Base-by-base conservation (phyloP, 2,113 vertebrate genomes). In the Parus major region DNA sequence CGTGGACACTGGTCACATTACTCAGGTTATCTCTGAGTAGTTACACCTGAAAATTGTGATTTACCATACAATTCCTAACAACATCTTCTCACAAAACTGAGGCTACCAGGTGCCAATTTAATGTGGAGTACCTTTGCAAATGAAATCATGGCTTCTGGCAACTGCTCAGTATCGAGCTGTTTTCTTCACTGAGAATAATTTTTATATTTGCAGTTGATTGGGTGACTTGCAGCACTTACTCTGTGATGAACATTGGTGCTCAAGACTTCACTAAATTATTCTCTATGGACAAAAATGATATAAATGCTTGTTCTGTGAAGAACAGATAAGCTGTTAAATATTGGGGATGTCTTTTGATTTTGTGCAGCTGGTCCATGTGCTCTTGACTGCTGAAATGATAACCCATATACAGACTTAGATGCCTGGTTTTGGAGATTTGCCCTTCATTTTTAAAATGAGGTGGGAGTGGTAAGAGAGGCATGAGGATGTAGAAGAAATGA, bases 1-100 rank as follows among this genome's bases (percentile, higher is more conserved):
- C 4, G 3, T 9, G 36, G 11, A 17, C 28, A 7, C 13, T 24
- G 42, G 8, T 70, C 52, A 8, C 1, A 2, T 11, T 15, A 57
- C 14, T 66, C 11, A 23, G 35, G 14, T 41, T 13, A 21, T 59
- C 41, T 64, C 39, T 5, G 2, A 60, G 55, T 49, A 44, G 11
- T 71, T 50, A 42, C 41, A 13, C 16, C 39, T 10, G 10, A 71
- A 90, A 44, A 5, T 29, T 63, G 21, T 1, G 12, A 39, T 76
- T 88, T 90, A 29, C 21, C 15, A 50, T 87, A 55, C 3, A 10
- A n/a, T 63, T 93, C 61, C 31, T 78, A 36, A 17, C 5, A 25
- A 21, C 8, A 21, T 12, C 17, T 47, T n/a, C 47, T 78, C 35
- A 50, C 29, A 47, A 76, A 82, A 60, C 10, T 42, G 42, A 42